Percentiles rank a stretch among this genome's conserved stretches.
Evolutionary conservation across 2,797 vertebrate species (phyloP).

Genomic region (Erithacus rubecula): DNA sequence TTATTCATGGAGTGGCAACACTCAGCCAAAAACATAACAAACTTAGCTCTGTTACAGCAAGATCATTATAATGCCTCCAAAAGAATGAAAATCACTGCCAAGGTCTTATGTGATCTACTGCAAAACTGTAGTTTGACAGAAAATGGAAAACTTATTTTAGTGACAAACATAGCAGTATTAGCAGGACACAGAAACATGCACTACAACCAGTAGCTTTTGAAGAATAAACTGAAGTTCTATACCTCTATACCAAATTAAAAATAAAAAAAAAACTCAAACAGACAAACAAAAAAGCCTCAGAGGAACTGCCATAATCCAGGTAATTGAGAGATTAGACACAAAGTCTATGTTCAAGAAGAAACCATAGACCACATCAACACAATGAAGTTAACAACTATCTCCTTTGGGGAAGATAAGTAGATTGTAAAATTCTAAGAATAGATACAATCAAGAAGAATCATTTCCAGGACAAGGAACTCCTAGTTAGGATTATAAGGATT

Average conservation of each 20-base stretch:
- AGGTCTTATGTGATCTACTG: not conserved
- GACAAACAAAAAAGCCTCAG: not conserved
- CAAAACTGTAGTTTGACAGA: not conserved
- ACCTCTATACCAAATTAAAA: not conserved
- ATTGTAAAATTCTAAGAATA: constrained; percentile 49
- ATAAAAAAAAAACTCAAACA: not conserved
- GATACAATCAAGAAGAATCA: not conserved
- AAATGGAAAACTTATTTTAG: not conserved
- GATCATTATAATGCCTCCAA: not conserved
- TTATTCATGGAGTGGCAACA: not conserved
- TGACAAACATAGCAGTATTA: not conserved
- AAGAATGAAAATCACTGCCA: not conserved
- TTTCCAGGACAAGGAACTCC: constrained; percentile 9
- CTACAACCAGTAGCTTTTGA: not conserved
- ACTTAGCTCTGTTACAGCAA: not conserved
- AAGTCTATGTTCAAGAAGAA: not conserved
- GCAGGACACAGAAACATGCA: rapidly evolving
- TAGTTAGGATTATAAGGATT: not conserved
- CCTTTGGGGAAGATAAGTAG: not conserved
- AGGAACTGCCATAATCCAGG: not conserved
- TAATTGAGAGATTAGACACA: not conserved
- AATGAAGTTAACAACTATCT: not conserved
- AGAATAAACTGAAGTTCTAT: not conserved
- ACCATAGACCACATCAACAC: not conserved
- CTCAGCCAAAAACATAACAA: not conserved